These are phyloP conservation scores for Lindbergichthys nudifrons DNA, from an alignment of 2,797 vertebrate species.

Conservation along the genomic window DNA sequence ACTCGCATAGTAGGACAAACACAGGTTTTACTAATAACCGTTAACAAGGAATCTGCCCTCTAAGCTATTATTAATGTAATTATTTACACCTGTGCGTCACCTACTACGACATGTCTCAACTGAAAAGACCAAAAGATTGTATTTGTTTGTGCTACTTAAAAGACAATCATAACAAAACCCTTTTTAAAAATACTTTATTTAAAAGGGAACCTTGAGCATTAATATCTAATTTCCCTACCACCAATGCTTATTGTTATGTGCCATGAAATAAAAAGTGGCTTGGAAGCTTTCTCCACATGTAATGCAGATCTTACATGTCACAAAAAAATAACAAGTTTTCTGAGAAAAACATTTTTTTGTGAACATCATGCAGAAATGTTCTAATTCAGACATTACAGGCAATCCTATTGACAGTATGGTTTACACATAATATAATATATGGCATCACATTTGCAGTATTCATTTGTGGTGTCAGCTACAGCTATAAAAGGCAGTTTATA, in stretches of 20 bases:
- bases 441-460: constrained; percentile 41
- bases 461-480: constrained; percentile 48
- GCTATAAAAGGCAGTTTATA: constrained; percentile 61
- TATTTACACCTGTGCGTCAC: constrained; percentile 4
- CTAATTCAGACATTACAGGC: constrained; percentile 18
- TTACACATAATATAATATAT: constrained; percentile 23
- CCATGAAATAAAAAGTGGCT: constrained; percentile 42
- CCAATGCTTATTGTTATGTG: constrained; percentile 40
- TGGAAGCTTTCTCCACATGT: constrained; percentile 24
- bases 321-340: constrained; percentile 35
- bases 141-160: background rate
- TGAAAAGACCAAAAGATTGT: background rate
- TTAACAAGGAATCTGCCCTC: background rate
- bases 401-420: constrained; percentile 24
- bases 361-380: constrained; percentile 41
- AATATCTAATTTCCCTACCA: constrained; percentile 39
- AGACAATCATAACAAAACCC: background rate
- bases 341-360: constrained; percentile 27
- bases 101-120: background rate
- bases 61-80: background rate
- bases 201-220: constrained; percentile 49
- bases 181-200: constrained; percentile 54
- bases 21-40: background rate
- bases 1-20: background rate
- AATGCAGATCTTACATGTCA: constrained; percentile 36